Percentiles rank a stretch among this genome's conserved stretches.
Evolutionary conservation across 1,140 invertebrate species (phyloP).

Genomic region (Hyposmocoma kahamanoa): DNA sequence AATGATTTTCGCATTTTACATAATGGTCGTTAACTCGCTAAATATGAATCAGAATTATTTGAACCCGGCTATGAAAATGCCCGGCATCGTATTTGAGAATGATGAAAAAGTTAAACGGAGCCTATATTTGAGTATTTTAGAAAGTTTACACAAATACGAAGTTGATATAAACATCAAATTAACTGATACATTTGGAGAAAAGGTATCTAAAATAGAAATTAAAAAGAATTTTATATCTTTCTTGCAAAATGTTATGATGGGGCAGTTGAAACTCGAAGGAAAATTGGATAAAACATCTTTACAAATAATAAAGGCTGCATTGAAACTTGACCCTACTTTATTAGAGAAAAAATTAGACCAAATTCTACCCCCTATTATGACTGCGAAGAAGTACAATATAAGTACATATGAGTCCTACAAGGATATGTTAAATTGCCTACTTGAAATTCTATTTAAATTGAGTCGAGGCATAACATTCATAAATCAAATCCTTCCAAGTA

Average conservation of each 20-base stretch:
- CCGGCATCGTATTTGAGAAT: slow-evolving; percentile 37
- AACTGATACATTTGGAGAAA: slow-evolving; percentile 54
- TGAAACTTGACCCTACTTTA: slow-evolving; percentile 52
- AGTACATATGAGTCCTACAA: slow-evolving; percentile 32
- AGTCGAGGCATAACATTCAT: slow-evolving; percentile 49
- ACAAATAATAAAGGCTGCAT: slow-evolving; percentile 44
- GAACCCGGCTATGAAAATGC: slow-evolving; percentile 40
- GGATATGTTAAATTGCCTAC: slow-evolving; percentile 45
- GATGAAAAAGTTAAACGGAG: slow-evolving; percentile 46
- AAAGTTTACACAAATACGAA: slow-evolving; percentile 43
- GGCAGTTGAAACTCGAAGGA: slow-evolving; percentile 47
- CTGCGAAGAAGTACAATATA: slow-evolving; percentile 39
- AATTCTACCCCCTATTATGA: slow-evolving; percentile 51
- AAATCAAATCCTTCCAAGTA: slow-evolving; percentile 43
- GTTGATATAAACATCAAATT: slow-evolving; percentile 47
- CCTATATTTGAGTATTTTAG: slow-evolving; percentile 49
- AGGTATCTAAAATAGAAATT: slow-evolving; percentile 45
- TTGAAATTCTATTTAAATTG: slow-evolving; percentile 57
- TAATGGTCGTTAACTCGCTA: slow-evolving; percentile 39
- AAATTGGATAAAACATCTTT: slow-evolving; percentile 53
- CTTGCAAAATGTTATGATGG: slow-evolving; percentile 49
- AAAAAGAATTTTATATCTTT: slow-evolving; percentile 55
- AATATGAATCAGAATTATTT: slow-evolving; percentile 52
- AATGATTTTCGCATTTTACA: slow-evolving; percentile 55
- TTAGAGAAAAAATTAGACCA: slow-evolving; percentile 46